These are phyloP conservation scores for Cuniculus paca DNA, from an alignment of 2,797 vertebrate genomes.

Conservation along the genomic window DNA sequence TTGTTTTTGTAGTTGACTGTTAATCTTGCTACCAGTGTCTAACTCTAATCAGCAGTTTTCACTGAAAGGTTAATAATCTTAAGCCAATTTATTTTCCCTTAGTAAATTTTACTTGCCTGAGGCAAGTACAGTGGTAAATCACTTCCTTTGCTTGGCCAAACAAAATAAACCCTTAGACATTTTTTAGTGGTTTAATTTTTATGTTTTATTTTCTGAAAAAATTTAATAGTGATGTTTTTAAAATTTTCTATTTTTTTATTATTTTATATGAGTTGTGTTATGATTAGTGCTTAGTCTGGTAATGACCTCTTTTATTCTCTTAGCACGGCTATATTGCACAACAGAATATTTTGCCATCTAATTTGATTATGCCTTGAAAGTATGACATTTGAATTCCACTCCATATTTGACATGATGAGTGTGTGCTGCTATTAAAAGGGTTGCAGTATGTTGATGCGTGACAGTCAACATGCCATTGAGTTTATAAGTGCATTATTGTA, in stretches of 20 bases:
- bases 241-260: not conserved
- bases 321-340: not conserved
- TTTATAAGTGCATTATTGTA: not conserved
- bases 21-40: not conserved
- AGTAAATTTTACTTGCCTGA: not conserved
- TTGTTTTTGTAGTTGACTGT: not conserved
- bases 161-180: slow-evolving; percentile 1
- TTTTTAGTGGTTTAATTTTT: not conserved
- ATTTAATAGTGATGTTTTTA: not conserved
- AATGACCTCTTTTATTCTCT: not conserved
- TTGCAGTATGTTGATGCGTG: not conserved
- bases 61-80: not conserved
- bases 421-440: not conserved
- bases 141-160: not conserved
- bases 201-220: slow-evolving; percentile 1
- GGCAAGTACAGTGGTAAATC: slow-evolving; percentile 7
- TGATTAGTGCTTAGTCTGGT: not conserved
- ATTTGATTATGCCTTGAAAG: not conserved
- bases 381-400: not conserved
- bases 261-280: not conserved
- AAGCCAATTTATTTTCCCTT: not conserved
- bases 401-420: not conserved
- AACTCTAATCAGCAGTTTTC: not conserved
- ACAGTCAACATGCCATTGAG: not conserved
- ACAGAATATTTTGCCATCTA: not conserved